phyloP scores from a whole-genome alignment of 2,797 vertebrate genomes.

The Hypotaenidia philippensis region DNA sequence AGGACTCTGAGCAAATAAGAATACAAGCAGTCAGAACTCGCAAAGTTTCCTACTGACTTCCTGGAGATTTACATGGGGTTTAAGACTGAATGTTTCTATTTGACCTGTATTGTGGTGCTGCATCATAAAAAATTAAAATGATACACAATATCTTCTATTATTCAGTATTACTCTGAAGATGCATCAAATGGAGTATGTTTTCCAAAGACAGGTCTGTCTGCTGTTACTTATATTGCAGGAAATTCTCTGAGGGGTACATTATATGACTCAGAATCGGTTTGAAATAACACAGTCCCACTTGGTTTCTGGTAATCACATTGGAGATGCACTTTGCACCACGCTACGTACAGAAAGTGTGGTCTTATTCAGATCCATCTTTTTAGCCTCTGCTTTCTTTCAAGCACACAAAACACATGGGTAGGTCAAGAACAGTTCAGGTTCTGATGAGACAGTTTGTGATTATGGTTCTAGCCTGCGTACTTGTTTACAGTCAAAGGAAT shows the following conservation, averaged over 20 bases:
- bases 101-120: not conserved
- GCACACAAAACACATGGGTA: not conserved
- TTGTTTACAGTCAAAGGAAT: not conserved
- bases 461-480: not conserved
- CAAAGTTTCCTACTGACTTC: not conserved
- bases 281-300: conserved; percentile 13
- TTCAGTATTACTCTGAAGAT: conserved; percentile 34
- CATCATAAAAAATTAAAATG: conserved; percentile 11
- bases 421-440: not conserved
- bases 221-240: not conserved
- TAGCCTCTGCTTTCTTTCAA: not conserved
- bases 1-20: not conserved
- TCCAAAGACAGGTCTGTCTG: not conserved
- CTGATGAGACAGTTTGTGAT: conserved; percentile 8
- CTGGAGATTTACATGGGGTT: not conserved
- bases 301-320: not conserved
- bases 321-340: not conserved
- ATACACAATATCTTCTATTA: conserved; percentile 32
- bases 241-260: not conserved
- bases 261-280: not conserved
- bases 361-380: not conserved
- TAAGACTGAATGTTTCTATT: not conserved
- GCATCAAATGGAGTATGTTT: conserved; percentile 8
- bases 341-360: not conserved
- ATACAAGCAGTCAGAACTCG: not conserved